phyloP scores from a whole-genome alignment of 1,140 invertebrate genomes.

The Drosophila truncata region DNA sequence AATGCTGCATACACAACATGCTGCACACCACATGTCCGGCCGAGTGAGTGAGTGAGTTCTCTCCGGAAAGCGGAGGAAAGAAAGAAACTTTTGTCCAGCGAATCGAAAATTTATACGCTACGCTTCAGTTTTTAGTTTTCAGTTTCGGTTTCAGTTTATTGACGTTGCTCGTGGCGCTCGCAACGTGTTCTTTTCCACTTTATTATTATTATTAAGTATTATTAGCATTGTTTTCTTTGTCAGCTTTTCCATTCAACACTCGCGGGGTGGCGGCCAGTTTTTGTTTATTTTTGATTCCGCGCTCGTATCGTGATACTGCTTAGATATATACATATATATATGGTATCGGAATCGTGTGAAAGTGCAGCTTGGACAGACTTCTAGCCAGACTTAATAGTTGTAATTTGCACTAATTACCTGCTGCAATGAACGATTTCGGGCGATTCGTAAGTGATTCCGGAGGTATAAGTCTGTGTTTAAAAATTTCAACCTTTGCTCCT shows the following conservation, averaged over 20 bases:
- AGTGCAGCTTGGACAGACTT: conserved; percentile 57
- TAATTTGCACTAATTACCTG: conserved; percentile 47
- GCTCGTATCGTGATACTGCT: conserved; percentile 26
- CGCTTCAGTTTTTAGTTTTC: conserved; percentile 14
- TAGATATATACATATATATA: neutral
- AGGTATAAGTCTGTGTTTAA: neutral
- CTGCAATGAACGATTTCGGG: conserved; percentile 46
- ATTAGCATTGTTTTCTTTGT: conserved; percentile 21
- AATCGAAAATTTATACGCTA: conserved; percentile 57
- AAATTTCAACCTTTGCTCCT: neutral
- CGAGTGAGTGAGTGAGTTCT: conserved; percentile 26
- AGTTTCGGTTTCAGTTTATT: conserved; percentile 52
- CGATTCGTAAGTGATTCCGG: conserved; percentile 57
- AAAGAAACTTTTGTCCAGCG: conserved; percentile 55
- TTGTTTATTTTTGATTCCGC: conserved; percentile 43
- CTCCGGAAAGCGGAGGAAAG: conserved; percentile 24
- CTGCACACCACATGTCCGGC: conserved; percentile 61
- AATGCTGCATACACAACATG: conserved; percentile 69
- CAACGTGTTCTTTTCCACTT: conserved; percentile 59
- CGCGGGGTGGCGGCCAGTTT: conserved; percentile 22
- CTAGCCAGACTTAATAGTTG: conserved; percentile 28
- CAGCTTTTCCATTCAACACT: conserved; percentile 20
- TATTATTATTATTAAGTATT: conserved; percentile 9
- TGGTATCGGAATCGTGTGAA: conserved; percentile 48
- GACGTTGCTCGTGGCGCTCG: conserved; percentile 67